Conservation (phyloP, 35 echinoderm and acorn worm species). For the Ophioderma brevispina region DNA sequence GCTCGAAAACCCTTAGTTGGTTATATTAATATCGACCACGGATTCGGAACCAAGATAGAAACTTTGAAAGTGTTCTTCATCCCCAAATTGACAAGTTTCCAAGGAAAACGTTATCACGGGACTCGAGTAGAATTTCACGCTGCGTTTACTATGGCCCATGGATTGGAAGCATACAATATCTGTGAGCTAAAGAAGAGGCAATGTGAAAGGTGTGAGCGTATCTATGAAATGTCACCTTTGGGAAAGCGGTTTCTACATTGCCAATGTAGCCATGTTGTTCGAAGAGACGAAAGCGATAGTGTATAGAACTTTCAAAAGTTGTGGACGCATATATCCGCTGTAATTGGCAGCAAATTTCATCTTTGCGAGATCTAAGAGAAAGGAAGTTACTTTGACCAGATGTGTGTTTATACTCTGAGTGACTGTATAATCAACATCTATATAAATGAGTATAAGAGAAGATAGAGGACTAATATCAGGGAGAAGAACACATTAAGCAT, state of each 20-base stretch:
- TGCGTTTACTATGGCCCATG: neutral
- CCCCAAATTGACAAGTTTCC: neutral
- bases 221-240: neutral
- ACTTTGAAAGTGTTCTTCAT: neutral
- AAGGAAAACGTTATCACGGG: neutral
- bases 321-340: too few species aligned
- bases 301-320: too few species aligned
- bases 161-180: neutral
- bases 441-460: too few species aligned
- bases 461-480: too few species aligned
- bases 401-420: too few species aligned
- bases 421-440: too few species aligned
- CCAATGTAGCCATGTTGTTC: neutral
- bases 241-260: neutral
- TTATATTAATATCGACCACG: neutral
- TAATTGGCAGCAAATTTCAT: too few species aligned
- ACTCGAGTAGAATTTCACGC: neutral
- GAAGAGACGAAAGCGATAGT: neutral
- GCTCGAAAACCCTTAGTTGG: neutral
- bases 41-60: neutral
- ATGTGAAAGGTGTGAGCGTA: neutral
- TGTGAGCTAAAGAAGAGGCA: neutral
- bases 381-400: too few species aligned
- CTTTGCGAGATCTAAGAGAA: too few species aligned
- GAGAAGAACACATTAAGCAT: too few species aligned